Evolutionary conservation across 2,888 invertebrate genomes (phyloP).

Genomic region (Himalopsyche kuldschensis): DNA sequence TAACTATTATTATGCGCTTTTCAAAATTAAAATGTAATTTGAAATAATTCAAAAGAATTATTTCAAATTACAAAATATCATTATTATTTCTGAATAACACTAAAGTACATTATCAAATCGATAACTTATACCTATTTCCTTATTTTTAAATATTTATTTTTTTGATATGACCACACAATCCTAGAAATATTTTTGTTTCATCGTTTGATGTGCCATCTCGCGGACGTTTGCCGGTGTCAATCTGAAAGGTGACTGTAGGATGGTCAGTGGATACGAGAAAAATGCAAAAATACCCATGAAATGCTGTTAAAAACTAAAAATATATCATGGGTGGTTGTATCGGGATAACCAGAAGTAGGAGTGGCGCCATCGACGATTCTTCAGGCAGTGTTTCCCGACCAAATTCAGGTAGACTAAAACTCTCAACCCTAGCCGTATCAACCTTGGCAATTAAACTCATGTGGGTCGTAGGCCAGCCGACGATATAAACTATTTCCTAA

Average conservation of each 20-base stretch:
- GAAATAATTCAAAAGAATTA: too few species aligned
- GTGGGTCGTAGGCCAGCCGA: constrained; percentile 43
- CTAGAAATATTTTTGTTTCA: constrained; percentile 2
- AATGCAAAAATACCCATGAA: constrained; percentile 29
- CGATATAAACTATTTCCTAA: background rate
- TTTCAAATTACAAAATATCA: too few species aligned
- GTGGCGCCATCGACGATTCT: constrained; percentile 78
- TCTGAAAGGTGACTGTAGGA: constrained; percentile 27
- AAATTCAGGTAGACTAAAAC: constrained; percentile 67
- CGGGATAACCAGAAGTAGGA: constrained; percentile 79
- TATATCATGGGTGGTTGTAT: constrained; percentile 85
- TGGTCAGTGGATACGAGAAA: background rate
- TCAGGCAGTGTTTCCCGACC: constrained; percentile 80
- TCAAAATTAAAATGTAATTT: too few species aligned
- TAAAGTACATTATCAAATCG: too few species aligned
- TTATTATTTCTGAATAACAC: too few species aligned
- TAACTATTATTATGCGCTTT: too few species aligned
- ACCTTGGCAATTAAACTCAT: constrained; percentile 49
- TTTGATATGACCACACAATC: background rate
- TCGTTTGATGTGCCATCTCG: constrained; percentile 26
- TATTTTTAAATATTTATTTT: background rate
- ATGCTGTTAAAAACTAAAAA: constrained; percentile 7
- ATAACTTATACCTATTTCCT: background rate
- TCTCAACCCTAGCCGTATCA: constrained; percentile 44
- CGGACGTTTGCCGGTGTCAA: constrained; percentile 35